Base-by-base conservation (phyloP, 2,113 vertebrate species). In the Danionella cerebrum region DNA sequence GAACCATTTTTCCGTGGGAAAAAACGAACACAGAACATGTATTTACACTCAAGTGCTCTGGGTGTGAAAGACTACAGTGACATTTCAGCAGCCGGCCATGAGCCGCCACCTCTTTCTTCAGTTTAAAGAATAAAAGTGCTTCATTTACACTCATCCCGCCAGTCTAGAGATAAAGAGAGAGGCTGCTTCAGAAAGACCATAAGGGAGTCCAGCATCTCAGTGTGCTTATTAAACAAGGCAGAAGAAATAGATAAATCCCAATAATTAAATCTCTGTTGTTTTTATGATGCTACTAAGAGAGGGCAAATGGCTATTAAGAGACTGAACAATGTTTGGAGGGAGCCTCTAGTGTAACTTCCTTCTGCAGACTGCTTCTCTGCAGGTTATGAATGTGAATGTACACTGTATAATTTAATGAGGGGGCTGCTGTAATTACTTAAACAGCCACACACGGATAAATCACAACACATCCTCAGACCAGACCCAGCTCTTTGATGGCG, bases 361-460 rank as follows among this genome's bases (percentile, higher is more conserved):
- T 71, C 42, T 35, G 14, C 19, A 36, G 16, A 21, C 25, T 51
- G 47, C 52, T 54, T 70, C 41, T 69, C 48, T 60, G 47, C 58
- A 48, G 42, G 70, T 57, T 50, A 57, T 60, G 66, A 65, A 69
- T 66, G 69, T 65, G 62, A 47, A 60, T 31, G 66, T 31, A 29
- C 19, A 62, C 65, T 67, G 69, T 72, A 69, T 73, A 74, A 71
- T 74, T 70, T 77, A 77, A 75, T 75, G 69, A 72, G 33, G 64
- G 18, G 63, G 54, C 21, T 57, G 68, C 54, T 73, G 58, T 77
- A 77, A 79, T 79, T 74, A 79, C 70, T 67, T 55, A 60, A 60
- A 65, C 60, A 59, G 64, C 68, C 68, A 53, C n/a, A 63, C 44
- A 72, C 6, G 57, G 44, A 77, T 73, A 67, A 73, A 73, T 73